Evolutionary conservation across 2,797 vertebrate species (phyloP), one percentile per base, ranked within the genome.

Genomic region (Urophycis tenuis): DNA sequence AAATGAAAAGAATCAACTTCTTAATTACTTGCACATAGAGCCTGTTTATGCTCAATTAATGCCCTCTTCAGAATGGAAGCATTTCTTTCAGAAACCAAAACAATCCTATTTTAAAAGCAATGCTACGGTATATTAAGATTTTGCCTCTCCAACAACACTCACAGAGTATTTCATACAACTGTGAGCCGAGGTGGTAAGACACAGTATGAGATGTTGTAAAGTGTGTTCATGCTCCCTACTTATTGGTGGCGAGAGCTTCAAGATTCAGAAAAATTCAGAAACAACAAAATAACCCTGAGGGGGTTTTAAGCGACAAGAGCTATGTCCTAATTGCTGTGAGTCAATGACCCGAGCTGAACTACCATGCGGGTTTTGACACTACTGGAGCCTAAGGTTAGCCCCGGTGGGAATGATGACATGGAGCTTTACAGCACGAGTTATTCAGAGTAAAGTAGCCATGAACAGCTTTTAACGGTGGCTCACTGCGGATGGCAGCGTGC

Each of bases 401-500:
- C 34, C 6, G 53, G 22, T 78, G 35, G 79, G 71, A 76, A 75
- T 76, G 73, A 32, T 34, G 69, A 36, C 53, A 30, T 32, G 74
- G 32, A 67, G 39, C 10, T 77, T 25, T 83, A 30, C 41, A 78
- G 71, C 14, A 74, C 36, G 76, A 33, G 81, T 64, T 81, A 75
- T 79, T 86, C 69, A 75, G 69, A 32, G 71, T 78, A 74, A 77
- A 74, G 25, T 74, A 77, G 78, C 77, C 72, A 80, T n/a, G 76
- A 85, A 72, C 60, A 78, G 29, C 17, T 15, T 74, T 77, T 39
- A 76, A 29, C 67, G 74, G 71, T 67, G 49, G 75, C 74, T 85
- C 5, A 19, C 75, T 75, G 81, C 67, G 80, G 72, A 78, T 81
- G 78, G 69, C 32, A 64, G 33, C 39, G 33, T 7, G 14, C 60